These are phyloP conservation scores for Carposina sasakii DNA, from an alignment of 1,140 invertebrate genomes.

Conservation along the genomic window DNA sequence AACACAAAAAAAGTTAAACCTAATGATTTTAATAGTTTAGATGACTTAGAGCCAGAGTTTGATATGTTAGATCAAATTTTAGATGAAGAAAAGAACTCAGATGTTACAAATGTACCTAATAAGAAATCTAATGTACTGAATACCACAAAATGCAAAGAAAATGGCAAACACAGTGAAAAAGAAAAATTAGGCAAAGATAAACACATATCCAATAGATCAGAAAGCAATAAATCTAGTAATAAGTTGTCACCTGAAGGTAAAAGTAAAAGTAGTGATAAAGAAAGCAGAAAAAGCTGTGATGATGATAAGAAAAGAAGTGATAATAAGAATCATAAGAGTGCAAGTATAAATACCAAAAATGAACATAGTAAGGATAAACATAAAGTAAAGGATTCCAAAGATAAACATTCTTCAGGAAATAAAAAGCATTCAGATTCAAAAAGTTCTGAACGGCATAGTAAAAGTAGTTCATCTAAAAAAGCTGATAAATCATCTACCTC, in stretches of 20 bases:
- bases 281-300: not conserved
- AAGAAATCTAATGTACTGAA: not conserved
- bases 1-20: conserved; percentile 59
- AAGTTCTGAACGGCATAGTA: conserved; percentile 34
- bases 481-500: conserved; percentile 32
- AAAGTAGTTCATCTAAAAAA: conserved; percentile 32
- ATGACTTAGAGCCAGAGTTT: conserved; percentile 66
- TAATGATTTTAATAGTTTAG: conserved; percentile 58
- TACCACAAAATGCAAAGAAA: not conserved
- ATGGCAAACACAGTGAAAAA: not conserved
- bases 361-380: conserved; percentile 34
- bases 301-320: not conserved
- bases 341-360: no score
- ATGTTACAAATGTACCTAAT: not conserved
- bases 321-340: conserved; percentile 34
- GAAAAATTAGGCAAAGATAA: conserved; percentile 18
- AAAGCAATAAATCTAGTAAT: not conserved
- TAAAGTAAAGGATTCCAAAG: conserved; percentile 28
- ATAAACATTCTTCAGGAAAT: conserved; percentile 33
- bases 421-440: conserved; percentile 42
- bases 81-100: conserved; percentile 56
- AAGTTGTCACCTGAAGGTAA: not conserved
- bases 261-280: conserved; percentile 2
- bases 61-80: conserved; percentile 69
- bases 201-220: conserved; percentile 12